A percentile compares a stretch with the other conserved stretches of the same genome.
Conservation (phyloP, 2,113 vertebrate species). For the Talpa occidentalis region DNA sequence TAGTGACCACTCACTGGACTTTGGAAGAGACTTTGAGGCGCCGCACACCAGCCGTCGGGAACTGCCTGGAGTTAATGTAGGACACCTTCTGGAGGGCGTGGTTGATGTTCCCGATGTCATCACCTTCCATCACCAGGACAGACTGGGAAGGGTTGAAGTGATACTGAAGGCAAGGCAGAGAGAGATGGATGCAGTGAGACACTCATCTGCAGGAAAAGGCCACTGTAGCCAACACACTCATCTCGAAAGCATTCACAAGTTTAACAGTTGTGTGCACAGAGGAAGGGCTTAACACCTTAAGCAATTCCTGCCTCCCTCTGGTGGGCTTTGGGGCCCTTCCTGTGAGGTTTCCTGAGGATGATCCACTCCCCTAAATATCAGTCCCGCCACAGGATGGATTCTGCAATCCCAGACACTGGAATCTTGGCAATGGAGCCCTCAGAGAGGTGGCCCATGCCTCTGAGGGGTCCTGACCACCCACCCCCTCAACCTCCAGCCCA, state of each 20-base stretch:
- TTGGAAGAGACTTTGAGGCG: constrained; percentile 93
- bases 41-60: constrained; percentile 93
- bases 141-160: constrained; percentile 99
- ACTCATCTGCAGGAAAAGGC: background rate
- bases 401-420: background rate
- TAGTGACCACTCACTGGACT: constrained; percentile 92
- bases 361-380: too few relatives aligned
- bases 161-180: constrained; percentile 88
- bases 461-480: too few relatives aligned
- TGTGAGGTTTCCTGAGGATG: too few relatives aligned
- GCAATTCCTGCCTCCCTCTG: too few relatives aligned
- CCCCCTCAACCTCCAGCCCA: background rate
- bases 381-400: background rate
- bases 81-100: constrained; percentile 94
- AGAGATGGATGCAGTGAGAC: background rate
- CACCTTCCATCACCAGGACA: constrained; percentile 96
- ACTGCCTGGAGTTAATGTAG: constrained; percentile 98
- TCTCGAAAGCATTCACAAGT: too few relatives aligned
- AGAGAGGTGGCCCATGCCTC: rapidly evolving
- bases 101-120: constrained; percentile 95
- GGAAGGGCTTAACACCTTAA: background rate
- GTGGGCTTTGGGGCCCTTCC: background rate
- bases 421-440: background rate
- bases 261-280: too few relatives aligned
- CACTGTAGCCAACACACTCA: background rate